These are phyloP conservation scores for Heliornis fulica DNA, from an alignment of 2,113 vertebrate species.

Conservation along the genomic window DNA sequence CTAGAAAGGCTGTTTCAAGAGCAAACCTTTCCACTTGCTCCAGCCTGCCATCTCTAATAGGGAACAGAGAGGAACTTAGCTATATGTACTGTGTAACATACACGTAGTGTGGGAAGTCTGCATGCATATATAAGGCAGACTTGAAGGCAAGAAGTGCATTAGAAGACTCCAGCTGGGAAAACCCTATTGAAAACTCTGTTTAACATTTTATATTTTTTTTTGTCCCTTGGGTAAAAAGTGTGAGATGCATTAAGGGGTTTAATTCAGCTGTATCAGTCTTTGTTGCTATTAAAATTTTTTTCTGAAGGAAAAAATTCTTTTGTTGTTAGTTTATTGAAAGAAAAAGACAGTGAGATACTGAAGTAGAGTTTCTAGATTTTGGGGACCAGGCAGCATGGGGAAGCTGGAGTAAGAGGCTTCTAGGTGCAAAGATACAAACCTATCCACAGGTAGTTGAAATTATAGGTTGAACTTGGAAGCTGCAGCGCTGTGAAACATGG, in stretches of 20 bases:
- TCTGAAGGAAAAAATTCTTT: background rate
- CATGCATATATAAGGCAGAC: background rate
- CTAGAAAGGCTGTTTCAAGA: background rate
- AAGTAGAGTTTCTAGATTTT: background rate
- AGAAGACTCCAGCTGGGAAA: background rate
- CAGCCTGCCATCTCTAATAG: background rate
- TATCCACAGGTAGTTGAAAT: accelerated
- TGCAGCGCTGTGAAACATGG: background rate
- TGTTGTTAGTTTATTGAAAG: background rate
- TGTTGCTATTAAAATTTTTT: background rate
- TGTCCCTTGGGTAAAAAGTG: too few relatives aligned
- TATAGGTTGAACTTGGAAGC: background rate
- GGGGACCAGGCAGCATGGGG: background rate
- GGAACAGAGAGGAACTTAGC: background rate
- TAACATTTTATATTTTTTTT: too few relatives aligned
- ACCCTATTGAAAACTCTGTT: background rate
- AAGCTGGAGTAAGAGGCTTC: background rate
- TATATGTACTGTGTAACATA: background rate
- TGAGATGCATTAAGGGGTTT: background rate
- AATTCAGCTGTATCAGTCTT: background rate
- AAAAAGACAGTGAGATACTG: background rate
- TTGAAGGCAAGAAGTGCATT: background rate
- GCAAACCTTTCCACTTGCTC: background rate
- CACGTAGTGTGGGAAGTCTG: background rate
- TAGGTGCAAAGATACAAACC: background rate